Conservation (phyloP, 2,113 vertebrate genomes). For the Anser cygnoides region DNA sequence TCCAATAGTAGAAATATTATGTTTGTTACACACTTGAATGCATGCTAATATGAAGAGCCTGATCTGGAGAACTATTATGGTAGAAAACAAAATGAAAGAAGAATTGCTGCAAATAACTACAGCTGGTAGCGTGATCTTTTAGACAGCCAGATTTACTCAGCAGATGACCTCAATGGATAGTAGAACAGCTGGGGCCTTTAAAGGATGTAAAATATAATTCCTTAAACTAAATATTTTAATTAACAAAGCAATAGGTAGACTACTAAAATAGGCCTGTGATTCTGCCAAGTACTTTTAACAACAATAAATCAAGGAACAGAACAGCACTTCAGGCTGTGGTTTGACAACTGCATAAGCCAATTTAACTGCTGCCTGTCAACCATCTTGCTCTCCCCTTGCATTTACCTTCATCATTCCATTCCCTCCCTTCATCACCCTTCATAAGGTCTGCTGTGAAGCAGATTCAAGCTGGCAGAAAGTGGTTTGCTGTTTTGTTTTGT, state of each 20-base stretch:
- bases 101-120: not conserved
- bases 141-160: not conserved
- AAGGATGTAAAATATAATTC: not conserved
- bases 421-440: not conserved
- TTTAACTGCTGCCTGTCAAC: slow-evolving; percentile 11
- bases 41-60: not conserved
- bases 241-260: slow-evolving; percentile 13
- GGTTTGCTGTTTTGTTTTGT: not conserved
- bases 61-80: not conserved
- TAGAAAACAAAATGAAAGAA: slow-evolving; percentile 1
- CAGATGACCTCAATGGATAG: not conserved
- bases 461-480: not conserved
- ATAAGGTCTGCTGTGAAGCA: not conserved
- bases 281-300: slow-evolving; percentile 22
- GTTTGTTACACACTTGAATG: not conserved
- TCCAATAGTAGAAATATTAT: not conserved
- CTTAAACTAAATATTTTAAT: slow-evolving; percentile 26
- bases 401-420: not conserved
- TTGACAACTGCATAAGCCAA: not conserved
- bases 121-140: not conserved
- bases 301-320: slow-evolving; percentile 27
- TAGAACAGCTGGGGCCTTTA: not conserved
- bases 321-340: not conserved
- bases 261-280: slow-evolving; percentile 6
- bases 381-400: not conserved